Evolutionary conservation across 1,140 invertebrate species (phyloP).

Genomic region (Cylas formicarius): DNA sequence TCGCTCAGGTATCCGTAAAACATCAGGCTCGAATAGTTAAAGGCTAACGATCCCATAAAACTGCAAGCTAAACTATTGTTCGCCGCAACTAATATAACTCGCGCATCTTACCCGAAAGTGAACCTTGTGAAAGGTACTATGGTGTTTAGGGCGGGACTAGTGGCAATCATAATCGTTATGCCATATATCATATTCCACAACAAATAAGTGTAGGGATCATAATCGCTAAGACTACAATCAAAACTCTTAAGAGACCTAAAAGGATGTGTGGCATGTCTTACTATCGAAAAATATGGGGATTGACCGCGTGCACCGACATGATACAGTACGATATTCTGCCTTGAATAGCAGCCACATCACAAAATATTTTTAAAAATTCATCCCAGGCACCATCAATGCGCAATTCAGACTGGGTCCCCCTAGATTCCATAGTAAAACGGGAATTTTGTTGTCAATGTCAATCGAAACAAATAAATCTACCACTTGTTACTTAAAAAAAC

Average conservation of each 20-base stretch:
- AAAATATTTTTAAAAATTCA: constrained; percentile 23
- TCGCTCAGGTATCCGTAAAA: constrained; percentile 28
- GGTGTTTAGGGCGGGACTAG: constrained; percentile 28
- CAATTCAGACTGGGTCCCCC: constrained; percentile 3
- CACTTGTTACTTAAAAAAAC: no score
- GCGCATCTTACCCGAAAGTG: constrained; percentile 32
- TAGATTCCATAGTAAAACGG: no score
- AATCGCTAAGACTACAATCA: constrained; percentile 22
- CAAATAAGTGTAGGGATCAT: constrained; percentile 21
- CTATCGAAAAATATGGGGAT: constrained; percentile 27
- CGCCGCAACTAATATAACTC: not conserved
- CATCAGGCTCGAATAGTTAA: constrained; percentile 31
- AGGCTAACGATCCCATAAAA: constrained; percentile 33
- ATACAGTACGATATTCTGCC: constrained; percentile 34
- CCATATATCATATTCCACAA: constrained; percentile 38
- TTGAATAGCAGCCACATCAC: constrained; percentile 27
- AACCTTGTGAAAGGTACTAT: constrained; percentile 26
- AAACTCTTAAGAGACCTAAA: constrained; percentile 2
- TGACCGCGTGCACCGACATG: constrained; percentile 36
- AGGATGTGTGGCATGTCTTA: constrained; percentile 14
- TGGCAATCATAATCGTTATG: constrained; percentile 30
- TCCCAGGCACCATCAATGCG: constrained; percentile 7
- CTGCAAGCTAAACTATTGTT: constrained; percentile 23
- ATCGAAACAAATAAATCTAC: no score
- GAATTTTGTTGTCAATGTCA: no score